Base-by-base conservation (phyloP, 2,888 invertebrate genomes). In the Sicus ferrugineus region DNA sequence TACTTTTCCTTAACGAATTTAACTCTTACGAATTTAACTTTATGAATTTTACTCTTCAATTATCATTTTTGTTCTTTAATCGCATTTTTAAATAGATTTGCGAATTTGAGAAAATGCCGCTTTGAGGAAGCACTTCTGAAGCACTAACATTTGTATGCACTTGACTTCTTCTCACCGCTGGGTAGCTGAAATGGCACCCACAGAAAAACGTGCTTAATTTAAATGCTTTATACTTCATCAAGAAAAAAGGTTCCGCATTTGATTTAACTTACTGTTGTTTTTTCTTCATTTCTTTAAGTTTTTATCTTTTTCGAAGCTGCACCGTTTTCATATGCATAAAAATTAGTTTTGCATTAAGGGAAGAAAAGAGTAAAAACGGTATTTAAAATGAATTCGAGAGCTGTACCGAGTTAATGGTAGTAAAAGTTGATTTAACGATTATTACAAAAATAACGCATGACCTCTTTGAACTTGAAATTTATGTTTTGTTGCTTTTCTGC, bases 171-270 rank as follows among this genome's bases (percentile, higher is more conserved):
- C 16, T n/a, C n/a, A 9, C 42, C 16, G 42, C 42, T 42, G 42
- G 42, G 42, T 42, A 42, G n/a, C 9, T n/a, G 16, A 14, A 42
- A 42, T n/a, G n/a, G 16, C 16, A 42, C 16, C 42, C 4, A 42
- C 16, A n/a, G 42, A 42, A 42, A 42, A 42, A 42, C 42, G 42
- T 42, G 42, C 42, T 42, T 42, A 42, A 42, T 42, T 42, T 16
- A 42, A 42, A 42, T 42, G 42, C 42, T 42, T 42, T n/a, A 42
- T 16, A 42, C 42, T 42, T 42, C 56, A n/a, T 56, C 30, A 56
- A 56, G 56, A 56, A 56, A n/a, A n/a, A 42, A 56, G 28, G 56
- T 56, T 56, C 56, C 56, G 56, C 56, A 56, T 56, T 56, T 30
- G 56, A 56, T 56, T 56, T 28, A 11, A 30, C 5, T 23, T 30